Base-by-base conservation (phyloP, 2,113 vertebrate species). In the Conger conger region DNA sequence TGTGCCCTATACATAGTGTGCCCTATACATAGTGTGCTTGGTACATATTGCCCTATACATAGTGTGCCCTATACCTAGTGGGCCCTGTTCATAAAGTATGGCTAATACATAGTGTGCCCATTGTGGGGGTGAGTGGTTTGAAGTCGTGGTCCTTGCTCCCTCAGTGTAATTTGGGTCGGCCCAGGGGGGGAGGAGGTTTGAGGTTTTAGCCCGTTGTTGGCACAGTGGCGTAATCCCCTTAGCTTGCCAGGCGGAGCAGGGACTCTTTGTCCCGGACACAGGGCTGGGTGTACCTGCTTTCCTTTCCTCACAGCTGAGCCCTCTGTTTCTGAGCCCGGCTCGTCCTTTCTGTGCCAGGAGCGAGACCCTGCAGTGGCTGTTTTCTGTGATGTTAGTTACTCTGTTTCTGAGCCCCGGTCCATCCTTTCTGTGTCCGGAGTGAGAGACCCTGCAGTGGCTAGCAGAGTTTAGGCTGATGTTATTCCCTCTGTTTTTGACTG, bases 131-230 rank as follows among this genome's bases (percentile, higher is more conserved):
- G n/a, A n/a, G n/a, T n/a, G n/a, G n/a, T n/a, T n/a, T n/a, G n/a
- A n/a, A n/a, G n/a, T n/a, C n/a, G n/a, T n/a, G n/a, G n/a, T n/a
- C 18, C 23, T n/a, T 80, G 27, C 16, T 23, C 35, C 35, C 27
- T 87, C 73, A 40, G 84, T 84, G 53, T 50, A 80, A 83, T 82
- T 86, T 76, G 82, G 60, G 76, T 86, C 84, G 81, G 9, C 82
- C n/a, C 45, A 50, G 15, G 76, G 20, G 76, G 20, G 38, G 57
- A 76, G 83, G 85, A 82, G 82, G 84, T 77, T 88, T 50, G 45
- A 13, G 15, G 45, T 8, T 9, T 85, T 82, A 76, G 82, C 79
- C 60, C 27, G 35, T 50, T 73, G 42, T 83, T 87, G 88, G 83
- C 82, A 79, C 20, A 30, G 30, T 42, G 83, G 63, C 77, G 1